Conservation (phyloP, 1,140 invertebrate species). For the Papilio polyxenes region DNA sequence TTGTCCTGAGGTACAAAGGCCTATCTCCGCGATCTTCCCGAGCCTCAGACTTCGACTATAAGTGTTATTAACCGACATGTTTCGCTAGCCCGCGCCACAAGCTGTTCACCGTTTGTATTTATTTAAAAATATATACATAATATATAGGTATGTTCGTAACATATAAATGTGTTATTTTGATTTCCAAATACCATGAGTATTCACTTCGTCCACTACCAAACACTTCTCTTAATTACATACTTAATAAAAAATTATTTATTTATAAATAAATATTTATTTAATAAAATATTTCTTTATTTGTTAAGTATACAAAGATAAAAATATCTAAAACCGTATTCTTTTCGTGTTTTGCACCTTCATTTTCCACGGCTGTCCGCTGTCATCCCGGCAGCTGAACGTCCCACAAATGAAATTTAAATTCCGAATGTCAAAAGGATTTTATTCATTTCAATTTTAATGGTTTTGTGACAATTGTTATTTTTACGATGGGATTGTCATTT, state of each 20-base stretch:
- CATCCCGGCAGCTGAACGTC: not conserved
- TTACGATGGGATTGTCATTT: no score
- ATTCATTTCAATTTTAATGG: not conserved
- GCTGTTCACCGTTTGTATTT: not conserved
- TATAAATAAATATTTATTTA: no score
- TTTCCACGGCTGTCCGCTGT: not conserved
- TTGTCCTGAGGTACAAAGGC: conserved; percentile 54
- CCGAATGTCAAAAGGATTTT: conserved; percentile 3
- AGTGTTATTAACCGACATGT: conserved; percentile 30
- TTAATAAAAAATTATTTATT: no score
- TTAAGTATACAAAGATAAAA: not conserved
- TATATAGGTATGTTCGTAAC: no score
- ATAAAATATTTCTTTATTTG: no score
- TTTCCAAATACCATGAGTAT: no score
- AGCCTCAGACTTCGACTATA: conserved; percentile 38
- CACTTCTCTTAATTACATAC: no score
- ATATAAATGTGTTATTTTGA: no score
- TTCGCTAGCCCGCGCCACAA: conserved; percentile 3
- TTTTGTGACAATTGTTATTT: not conserved
- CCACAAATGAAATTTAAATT: not conserved
- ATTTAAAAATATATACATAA: no score
- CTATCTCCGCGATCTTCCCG: conserved; percentile 52
- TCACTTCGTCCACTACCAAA: no score
- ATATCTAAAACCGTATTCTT: not conserved
- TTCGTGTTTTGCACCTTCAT: conserved; percentile 13